Conservation (phyloP, 2,888 invertebrate species). For the Acronicta alni region DNA sequence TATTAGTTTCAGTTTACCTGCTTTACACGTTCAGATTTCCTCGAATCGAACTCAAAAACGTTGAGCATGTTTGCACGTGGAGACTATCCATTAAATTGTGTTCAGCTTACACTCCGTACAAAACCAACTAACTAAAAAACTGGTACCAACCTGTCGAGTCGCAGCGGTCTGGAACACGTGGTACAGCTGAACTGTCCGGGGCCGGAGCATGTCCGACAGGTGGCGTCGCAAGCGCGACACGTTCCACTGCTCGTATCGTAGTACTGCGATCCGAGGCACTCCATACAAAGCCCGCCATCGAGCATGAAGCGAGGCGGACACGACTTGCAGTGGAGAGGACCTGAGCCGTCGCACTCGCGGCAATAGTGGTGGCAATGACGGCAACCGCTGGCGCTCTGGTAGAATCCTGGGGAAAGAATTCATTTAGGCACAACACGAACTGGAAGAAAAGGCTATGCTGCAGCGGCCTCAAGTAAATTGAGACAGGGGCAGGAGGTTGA, state of each 20-base stretch:
- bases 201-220: constrained; percentile 91
- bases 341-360: constrained; percentile 94
- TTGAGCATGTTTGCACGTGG: too few relatives aligned
- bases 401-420: constrained; percentile 90
- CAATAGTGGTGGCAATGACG: constrained; percentile 97
- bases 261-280: constrained; percentile 93
- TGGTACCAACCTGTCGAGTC: constrained; percentile 88
- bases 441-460: too few relatives aligned
- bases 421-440: background rate
- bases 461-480: too few relatives aligned
- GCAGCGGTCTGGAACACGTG: constrained; percentile 91
- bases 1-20: too few relatives aligned
- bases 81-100: too few relatives aligned
- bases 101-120: too few relatives aligned
- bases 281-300: constrained; percentile 93
- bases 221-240: constrained; percentile 91
- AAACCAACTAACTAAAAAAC: too few relatives aligned
- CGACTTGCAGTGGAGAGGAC: constrained; percentile 92
- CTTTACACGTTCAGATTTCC: too few relatives aligned
- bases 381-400: constrained; percentile 94
- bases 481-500: too few relatives aligned
- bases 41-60: too few relatives aligned
- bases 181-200: constrained; percentile 92
- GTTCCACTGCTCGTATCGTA: constrained; percentile 92
- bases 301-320: constrained; percentile 93